These are phyloP conservation scores for Synodontis membranacea DNA, from an alignment of 2,113 vertebrate genomes.

Conservation along the genomic window DNA sequence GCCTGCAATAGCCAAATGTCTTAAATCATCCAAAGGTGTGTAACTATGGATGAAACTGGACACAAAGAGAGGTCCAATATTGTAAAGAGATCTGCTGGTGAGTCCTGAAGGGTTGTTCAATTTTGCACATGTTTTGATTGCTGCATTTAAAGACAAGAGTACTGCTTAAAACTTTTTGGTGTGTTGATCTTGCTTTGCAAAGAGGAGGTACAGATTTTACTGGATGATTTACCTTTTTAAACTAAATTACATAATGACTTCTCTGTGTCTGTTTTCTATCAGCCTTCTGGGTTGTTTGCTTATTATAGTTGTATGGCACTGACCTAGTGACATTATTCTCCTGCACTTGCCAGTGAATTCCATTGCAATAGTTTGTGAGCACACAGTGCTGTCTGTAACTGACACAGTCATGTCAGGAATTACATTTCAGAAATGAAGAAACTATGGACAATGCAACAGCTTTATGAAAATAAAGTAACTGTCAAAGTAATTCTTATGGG, in stretches of 20 bases:
- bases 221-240: neutral
- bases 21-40: slow-evolving; percentile 21
- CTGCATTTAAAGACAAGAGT: neutral
- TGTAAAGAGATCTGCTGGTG: slow-evolving; percentile 41
- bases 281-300: neutral
- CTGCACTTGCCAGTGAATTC: slow-evolving; percentile 23
- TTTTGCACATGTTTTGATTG: neutral
- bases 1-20: slow-evolving; percentile 1
- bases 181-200: neutral
- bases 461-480: neutral
- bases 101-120: slow-evolving; percentile 20
- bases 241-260: slow-evolving; percentile 12
- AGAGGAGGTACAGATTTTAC: neutral
- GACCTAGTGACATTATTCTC: slow-evolving; percentile 40
- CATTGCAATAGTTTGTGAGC: slow-evolving; percentile 9
- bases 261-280: neutral
- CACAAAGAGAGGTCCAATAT: slow-evolving; percentile 16
- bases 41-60: slow-evolving; percentile 43
- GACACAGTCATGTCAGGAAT: neutral
- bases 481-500: neutral
- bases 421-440: neutral
- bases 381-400: slow-evolving; percentile 8
- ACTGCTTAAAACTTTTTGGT: neutral
- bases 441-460: neutral
- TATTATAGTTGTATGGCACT: slow-evolving; percentile 18